Conservation (phyloP, 2,113 vertebrate genomes). For the Phainopepla nitens region DNA sequence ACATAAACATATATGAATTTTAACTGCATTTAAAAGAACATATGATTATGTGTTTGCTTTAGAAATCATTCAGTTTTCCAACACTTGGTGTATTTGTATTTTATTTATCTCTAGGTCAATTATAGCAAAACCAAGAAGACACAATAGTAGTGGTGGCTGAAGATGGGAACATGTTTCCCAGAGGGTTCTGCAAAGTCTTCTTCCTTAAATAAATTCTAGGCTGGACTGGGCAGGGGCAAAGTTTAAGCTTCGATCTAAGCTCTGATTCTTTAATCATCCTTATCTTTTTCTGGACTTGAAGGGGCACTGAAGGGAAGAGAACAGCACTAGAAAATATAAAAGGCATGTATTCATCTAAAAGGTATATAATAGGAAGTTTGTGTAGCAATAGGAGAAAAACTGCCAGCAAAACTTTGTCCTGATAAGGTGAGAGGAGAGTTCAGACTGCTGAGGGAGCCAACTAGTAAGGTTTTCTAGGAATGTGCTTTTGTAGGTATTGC, state of each 20-base stretch:
- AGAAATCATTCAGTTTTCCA: neutral
- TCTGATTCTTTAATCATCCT: neutral
- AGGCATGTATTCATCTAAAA: neutral
- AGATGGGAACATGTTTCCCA: neutral
- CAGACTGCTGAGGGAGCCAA: neutral
- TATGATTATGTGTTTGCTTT: neutral
- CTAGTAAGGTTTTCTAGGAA: neutral
- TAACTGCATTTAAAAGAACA: neutral
- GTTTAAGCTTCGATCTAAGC: neutral
- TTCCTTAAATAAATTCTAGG: neutral
- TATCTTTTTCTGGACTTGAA: neutral
- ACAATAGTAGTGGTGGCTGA: neutral
- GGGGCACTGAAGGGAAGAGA: neutral
- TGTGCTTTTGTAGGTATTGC: neutral
- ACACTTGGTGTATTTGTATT: neutral
- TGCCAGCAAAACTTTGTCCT: neutral
- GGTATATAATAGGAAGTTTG: neutral
- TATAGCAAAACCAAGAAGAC: neutral
- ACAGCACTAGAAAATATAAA: neutral
- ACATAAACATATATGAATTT: neutral
- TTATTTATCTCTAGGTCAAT: neutral
- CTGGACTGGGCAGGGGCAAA: neutral
- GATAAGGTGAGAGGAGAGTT: neutral
- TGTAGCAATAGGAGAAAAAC: neutral
- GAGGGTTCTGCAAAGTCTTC: neutral